A percentile compares a stretch with the other conserved stretches of the same genome.
phyloP scores from a whole-genome alignment of 1,140 invertebrate genomes.

The Psix sp. region DNA sequence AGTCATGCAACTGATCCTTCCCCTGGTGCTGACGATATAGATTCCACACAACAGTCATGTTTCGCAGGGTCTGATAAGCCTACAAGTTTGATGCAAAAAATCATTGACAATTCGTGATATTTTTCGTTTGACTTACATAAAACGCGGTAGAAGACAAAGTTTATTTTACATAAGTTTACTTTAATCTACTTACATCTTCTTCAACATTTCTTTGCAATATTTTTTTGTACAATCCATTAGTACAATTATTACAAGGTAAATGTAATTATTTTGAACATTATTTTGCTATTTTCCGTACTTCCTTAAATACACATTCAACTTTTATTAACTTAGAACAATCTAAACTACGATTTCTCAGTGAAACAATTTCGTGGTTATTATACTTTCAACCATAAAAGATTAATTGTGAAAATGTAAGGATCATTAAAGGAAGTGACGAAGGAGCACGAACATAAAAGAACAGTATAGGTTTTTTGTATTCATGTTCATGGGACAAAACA shows the following conservation, averaged over 20 bases:
- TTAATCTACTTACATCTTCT: too few relatives aligned
- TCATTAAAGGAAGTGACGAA: conserved; percentile 27
- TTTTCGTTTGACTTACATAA: too few relatives aligned
- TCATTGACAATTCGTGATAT: not conserved
- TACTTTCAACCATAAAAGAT: conserved; percentile 47
- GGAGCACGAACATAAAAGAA: conserved; percentile 7
- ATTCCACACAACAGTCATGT: conserved; percentile 32
- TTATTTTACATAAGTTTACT: too few relatives aligned
- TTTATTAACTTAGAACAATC: too few relatives aligned
- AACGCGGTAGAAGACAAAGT: too few relatives aligned
- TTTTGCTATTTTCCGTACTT: not conserved
- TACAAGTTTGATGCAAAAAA: conserved; percentile 2
- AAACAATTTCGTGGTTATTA: conserved; percentile 20
- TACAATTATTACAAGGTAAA: too few relatives aligned
- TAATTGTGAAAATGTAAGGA: conserved; percentile 33
- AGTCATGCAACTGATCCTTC: conserved; percentile 48
- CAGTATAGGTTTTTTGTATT: conserved; percentile 4
- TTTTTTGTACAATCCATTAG: too few relatives aligned
- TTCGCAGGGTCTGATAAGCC: conserved; percentile 25
- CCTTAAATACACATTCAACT: too few relatives aligned
- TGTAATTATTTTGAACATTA: too few relatives aligned
- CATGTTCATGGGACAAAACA: conserved; percentile 12
- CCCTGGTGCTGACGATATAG: conserved; percentile 4
- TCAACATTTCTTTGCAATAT: too few relatives aligned
- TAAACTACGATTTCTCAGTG: not conserved